These are phyloP conservation scores for Stenolophus ochropezus DNA, from an alignment of 2,888 invertebrate genomes.

Conservation along the genomic window DNA sequence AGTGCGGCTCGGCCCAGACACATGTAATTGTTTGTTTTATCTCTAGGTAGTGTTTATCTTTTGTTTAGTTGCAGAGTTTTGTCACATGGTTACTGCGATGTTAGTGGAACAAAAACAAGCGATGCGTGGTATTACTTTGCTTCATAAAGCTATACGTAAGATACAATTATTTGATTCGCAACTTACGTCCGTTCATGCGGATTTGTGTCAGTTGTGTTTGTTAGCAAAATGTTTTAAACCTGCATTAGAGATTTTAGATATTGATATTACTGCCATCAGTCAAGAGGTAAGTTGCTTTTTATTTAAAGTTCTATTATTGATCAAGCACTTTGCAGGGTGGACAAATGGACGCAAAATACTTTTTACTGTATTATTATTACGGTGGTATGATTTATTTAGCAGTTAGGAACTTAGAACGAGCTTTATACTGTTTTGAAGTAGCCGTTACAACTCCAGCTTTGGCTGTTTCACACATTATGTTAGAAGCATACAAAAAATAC, in stretches of 20 bases:
- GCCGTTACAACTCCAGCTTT: slow-evolving; percentile 95
- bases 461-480: slow-evolving; percentile 97
- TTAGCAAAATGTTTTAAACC: slow-evolving; percentile 94
- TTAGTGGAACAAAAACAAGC: slow-evolving; percentile 87
- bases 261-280: slow-evolving; percentile 93
- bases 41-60: neutral
- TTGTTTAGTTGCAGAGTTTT: slow-evolving; percentile 88
- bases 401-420: slow-evolving; percentile 93
- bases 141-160: slow-evolving; percentile 90
- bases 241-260: slow-evolving; percentile 90
- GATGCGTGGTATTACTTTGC: slow-evolving; percentile 87
- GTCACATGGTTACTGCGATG: slow-evolving; percentile 87
- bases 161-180: slow-evolving; percentile 91
- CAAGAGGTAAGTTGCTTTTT: slow-evolving; percentile 87
- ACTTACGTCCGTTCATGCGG: slow-evolving; percentile 94
- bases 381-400: slow-evolving; percentile 98
- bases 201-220: slow-evolving; percentile 93
- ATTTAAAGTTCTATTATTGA: no score
- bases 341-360: slow-evolving; percentile 90
- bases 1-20: slow-evolving; percentile 89
- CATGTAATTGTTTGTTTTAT: slow-evolving; percentile 78
- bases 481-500: slow-evolving; percentile 98
- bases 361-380: slow-evolving; percentile 96
- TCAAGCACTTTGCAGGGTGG: slow-evolving; percentile 79
- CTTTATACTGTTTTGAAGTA: slow-evolving; percentile 96